phyloP scores from a whole-genome alignment of 1,140 invertebrate genomes.

The Thrips palmi region DNA sequence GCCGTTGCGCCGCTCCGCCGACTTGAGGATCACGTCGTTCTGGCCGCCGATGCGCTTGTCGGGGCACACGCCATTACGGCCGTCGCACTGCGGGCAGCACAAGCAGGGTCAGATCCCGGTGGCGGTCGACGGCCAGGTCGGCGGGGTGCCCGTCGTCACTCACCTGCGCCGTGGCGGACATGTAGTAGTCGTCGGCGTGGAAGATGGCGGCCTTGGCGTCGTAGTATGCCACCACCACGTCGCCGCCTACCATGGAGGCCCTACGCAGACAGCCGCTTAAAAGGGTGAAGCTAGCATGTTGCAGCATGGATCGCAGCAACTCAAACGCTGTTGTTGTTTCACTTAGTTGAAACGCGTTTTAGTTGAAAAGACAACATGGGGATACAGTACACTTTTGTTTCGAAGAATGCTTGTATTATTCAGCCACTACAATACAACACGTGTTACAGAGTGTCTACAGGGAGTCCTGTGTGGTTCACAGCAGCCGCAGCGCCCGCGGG shows the following conservation, averaged over 20 bases:
- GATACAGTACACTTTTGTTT: too few relatives aligned
- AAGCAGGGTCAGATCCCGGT: slow-evolving; percentile 25
- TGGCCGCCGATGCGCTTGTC: slow-evolving; percentile 61
- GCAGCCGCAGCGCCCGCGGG: too few relatives aligned
- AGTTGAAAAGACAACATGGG: too few relatives aligned
- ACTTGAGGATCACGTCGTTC: slow-evolving; percentile 56
- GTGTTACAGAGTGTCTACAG: too few relatives aligned
- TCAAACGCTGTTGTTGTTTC: too few relatives aligned
- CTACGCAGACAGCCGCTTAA: slow-evolving; percentile 17
- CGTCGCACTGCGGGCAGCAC: too few relatives aligned
- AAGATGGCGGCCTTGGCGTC: slow-evolving; percentile 46
- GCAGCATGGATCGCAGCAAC: too few relatives aligned
- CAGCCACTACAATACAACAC: too few relatives aligned
- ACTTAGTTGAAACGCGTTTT: too few relatives aligned
- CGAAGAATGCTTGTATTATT: too few relatives aligned
- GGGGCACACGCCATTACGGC: slow-evolving; percentile 65
- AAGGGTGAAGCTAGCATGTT: too few relatives aligned
- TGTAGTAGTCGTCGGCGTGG: slow-evolving; percentile 66
- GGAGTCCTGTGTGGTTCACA: too few relatives aligned
- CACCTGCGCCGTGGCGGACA: slow-evolving; percentile 63
- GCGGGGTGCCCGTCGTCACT: slow-evolving; percentile 62
- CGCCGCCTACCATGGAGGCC: slow-evolving; percentile 45
- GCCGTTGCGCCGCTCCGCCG: slow-evolving; percentile 54
- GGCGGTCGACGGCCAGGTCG: slow-evolving; percentile 51
- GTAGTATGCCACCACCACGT: slow-evolving; percentile 69